A percentile compares a stretch with the other conserved stretches of the same genome.
Conservation (phyloP, 1,140 invertebrate genomes). For the Campoletis sonorensis region DNA sequence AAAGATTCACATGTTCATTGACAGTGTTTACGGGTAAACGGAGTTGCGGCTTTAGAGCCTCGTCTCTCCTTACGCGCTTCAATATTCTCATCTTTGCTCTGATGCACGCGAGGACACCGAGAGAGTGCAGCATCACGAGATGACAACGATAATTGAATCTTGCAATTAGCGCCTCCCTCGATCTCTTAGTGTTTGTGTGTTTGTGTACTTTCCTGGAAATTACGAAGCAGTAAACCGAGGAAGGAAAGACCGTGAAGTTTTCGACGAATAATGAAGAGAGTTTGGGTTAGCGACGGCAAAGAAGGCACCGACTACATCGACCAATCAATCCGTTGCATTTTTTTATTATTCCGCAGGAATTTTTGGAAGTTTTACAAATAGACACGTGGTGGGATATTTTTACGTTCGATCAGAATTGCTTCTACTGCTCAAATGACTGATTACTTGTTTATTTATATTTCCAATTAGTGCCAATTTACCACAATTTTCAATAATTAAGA, state of each 20-base stretch:
- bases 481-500: too few relatives aligned
- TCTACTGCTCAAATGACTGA: too few relatives aligned
- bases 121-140: slow-evolving; percentile 12
- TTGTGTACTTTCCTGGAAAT: slow-evolving; percentile 56
- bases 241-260: slow-evolving; percentile 30
- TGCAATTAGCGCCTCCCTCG: slow-evolving; percentile 10
- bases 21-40: background rate
- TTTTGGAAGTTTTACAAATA: background rate
- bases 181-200: background rate
- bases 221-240: slow-evolving; percentile 24
- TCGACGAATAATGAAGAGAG: background rate
- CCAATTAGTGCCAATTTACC: too few relatives aligned
- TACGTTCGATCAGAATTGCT: too few relatives aligned
- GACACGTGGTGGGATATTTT: too few relatives aligned
- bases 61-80: background rate
- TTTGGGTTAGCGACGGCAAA: background rate
- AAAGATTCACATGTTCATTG: slow-evolving; percentile 5
- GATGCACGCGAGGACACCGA: slow-evolving; percentile 13
- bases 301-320: background rate
- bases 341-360: background rate
- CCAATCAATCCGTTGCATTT: background rate
- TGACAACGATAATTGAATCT: slow-evolving; percentile 34
- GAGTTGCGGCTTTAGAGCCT: slow-evolving; percentile 2
- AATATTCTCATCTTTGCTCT: slow-evolving; percentile 8
- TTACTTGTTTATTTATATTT: too few relatives aligned